Base-by-base conservation (phyloP, 1,140 invertebrate genomes). In the Zelostemma sp. region DNA sequence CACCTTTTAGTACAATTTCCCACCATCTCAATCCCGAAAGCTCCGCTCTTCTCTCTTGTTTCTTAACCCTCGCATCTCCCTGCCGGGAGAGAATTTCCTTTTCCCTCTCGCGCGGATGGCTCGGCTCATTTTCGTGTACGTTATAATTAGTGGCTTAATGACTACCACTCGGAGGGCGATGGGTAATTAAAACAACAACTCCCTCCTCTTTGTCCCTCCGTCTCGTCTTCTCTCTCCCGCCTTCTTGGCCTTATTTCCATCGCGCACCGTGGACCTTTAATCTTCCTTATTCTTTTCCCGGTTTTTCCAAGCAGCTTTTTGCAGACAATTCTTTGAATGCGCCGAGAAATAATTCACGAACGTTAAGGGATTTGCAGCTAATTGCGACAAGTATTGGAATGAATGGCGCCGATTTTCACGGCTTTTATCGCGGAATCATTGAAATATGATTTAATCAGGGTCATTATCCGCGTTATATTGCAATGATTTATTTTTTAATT, bases 101-200 rank as follows among this genome's bases (percentile, higher is more conserved):
- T 38, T 61, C 33, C 57, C 62, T 67, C 64, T 60, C 51, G 61
- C 70, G 66, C 65, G 71, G 74, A 76, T 79, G 68, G 62, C 76
- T 73, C 73, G 72, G 71, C 79, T 82, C 78, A 77, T 82, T 83
- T 82, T 79, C 78, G 73, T 80, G 77, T 80, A 80, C 81, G 79
- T 84, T 84, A 85, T 85, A 85, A 85, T 85, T 84, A 85, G 84
- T 78, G 79, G 82, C 78, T 84, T 85, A 84, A 84, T 82, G 79
- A 84, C 81, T 79, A 68, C 72, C 80, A 81, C 79, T 80, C 75
- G 48, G 70, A 75, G 75, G 77, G 78, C 79, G 80, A 79, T 77
- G 82, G 79, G 79, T 84, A 82, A 85, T 84, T 84, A 85, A 84
- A 85, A 84, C 81, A 80, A 81, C 76, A 77, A 79, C 76, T 80